Conservation (phyloP, 2,113 vertebrate species). For the Trogon melanurus region DNA sequence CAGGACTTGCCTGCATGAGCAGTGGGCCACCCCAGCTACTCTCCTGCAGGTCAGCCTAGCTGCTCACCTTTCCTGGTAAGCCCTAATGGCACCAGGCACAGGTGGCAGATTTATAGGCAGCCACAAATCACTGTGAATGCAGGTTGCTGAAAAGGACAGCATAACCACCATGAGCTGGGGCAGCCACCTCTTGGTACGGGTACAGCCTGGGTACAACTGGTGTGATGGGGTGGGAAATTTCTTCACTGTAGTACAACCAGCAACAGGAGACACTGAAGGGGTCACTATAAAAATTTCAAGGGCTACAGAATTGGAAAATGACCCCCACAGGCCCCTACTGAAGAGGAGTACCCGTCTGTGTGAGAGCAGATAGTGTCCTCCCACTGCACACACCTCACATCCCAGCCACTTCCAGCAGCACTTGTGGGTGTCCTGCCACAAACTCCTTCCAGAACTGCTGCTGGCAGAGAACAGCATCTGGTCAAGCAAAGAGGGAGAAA, state of each 20-base stretch:
- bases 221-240: background rate
- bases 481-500: background rate
- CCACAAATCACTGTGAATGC: background rate
- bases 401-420: background rate
- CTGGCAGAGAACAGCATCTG: background rate
- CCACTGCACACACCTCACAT: fast-evolving
- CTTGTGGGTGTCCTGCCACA: background rate
- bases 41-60: background rate
- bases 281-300: background rate
- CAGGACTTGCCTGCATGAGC: background rate
- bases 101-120: background rate
- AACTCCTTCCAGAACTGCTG: background rate
- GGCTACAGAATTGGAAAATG: background rate
- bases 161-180: background rate
- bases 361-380: background rate
- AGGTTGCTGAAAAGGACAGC: background rate
- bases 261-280: background rate
- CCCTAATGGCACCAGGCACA: background rate
- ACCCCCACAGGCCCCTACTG: background rate
- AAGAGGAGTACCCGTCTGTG: background rate
- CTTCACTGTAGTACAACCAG: background rate
- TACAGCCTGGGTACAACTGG: background rate
- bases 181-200: background rate
- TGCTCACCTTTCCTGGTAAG: background rate
- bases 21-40: background rate